Evolutionary conservation across 64 coral and sea anemone species (phyloP).

Genomic region (Montipora cactus): DNA sequence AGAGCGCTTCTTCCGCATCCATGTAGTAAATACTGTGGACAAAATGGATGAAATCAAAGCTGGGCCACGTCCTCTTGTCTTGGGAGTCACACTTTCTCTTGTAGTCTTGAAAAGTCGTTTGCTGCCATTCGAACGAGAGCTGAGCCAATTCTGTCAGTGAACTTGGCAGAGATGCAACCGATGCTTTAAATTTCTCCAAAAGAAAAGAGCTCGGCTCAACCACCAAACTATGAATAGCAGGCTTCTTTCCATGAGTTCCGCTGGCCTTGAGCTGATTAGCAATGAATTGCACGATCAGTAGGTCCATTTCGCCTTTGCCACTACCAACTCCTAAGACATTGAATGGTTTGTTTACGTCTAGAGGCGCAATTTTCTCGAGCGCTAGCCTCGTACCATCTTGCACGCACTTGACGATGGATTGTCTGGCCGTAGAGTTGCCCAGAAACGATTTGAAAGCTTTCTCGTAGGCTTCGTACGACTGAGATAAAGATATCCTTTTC

Average conservation of each 20-base stretch:
- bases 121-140: conserved; percentile 29
- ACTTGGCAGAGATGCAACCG: neutral
- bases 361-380: neutral
- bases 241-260: neutral
- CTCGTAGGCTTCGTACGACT: conserved; percentile 24
- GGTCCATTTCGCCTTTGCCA: conserved; percentile 23
- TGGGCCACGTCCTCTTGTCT: conserved; percentile 13
- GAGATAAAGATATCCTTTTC: conserved; percentile 1
- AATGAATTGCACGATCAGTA: neutral
- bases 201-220: conserved; percentile 42
- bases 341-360: neutral
- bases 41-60: conserved; percentile 23
- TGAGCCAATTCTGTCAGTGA: conserved; percentile 22
- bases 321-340: conserved; percentile 25
- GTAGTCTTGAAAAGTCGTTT: conserved; percentile 26
- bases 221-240: conserved; percentile 7
- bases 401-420: conserved; percentile 25
- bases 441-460: conserved; percentile 26
- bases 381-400: conserved; percentile 21
- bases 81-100: neutral
- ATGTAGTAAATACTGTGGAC: conserved; percentile 43
- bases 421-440: conserved; percentile 39
- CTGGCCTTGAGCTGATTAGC: conserved; percentile 3
- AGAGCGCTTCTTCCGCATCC: neutral
- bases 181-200: conserved; percentile 33